Evolutionary conservation across 2,888 invertebrate species (phyloP).

Genomic region (Tryphoninae sp.): DNA sequence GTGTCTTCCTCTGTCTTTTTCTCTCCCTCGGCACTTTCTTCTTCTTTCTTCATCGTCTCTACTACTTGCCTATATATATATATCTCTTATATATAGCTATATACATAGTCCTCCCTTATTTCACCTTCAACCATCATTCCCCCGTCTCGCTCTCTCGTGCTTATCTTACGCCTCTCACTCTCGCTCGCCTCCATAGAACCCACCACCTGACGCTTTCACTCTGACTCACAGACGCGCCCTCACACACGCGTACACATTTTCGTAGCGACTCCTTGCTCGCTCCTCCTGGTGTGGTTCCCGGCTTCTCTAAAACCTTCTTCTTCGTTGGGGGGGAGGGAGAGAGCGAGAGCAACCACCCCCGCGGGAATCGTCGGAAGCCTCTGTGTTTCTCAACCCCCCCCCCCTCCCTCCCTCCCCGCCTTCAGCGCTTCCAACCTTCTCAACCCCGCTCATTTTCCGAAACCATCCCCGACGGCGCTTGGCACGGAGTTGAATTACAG

Average conservation of each 20-base stretch:
- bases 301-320: constrained; percentile 38
- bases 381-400: constrained; percentile 66
- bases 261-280: constrained; percentile 23
- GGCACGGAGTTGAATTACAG: constrained; percentile 71
- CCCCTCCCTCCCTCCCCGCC: neutral
- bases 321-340: neutral
- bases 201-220: constrained; percentile 65
- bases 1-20: neutral
- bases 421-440: too few species aligned
- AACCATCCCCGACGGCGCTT: constrained; percentile 70
- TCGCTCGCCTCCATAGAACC: constrained; percentile 54
- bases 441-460: constrained; percentile 71
- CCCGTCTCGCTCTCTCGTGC: constrained; percentile 42
- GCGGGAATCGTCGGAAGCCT: constrained; percentile 68
- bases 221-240: constrained; percentile 38
- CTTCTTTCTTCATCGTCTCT: constrained; percentile 39
- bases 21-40: constrained; percentile 26
- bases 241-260: neutral
- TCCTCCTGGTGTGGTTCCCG: constrained; percentile 61
- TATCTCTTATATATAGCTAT: too few species aligned
- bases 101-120: constrained; percentile 43
- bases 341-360: constrained; percentile 62
- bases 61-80: constrained; percentile 6
- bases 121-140: constrained; percentile 51
- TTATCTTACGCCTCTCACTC: constrained; percentile 64